Evolutionary conservation across 2,797 vertebrate species (phyloP), one percentile per base, ranked within the genome.

Genomic region (Momotus momota): DNA sequence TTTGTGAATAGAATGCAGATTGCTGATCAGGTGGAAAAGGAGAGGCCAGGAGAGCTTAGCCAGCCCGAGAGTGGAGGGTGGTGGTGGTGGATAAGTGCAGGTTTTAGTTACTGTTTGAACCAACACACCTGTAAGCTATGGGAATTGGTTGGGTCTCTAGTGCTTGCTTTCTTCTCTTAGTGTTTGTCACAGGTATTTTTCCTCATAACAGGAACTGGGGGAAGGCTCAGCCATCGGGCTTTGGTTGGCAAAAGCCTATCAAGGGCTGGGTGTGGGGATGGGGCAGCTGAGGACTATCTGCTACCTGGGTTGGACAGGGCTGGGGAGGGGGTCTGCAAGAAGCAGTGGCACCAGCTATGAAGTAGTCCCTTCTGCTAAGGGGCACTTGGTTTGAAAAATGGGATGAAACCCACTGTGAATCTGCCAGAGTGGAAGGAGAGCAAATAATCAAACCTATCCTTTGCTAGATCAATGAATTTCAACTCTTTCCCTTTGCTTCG

Each of bases 161-260:
- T 23, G 33, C 14, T 82, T 31, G 8, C 8, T 54, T 77, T 81
- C 20, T 54, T 10, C 25, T 45, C 41, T 15, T 6, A 31, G 10
- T 10, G 14, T 33, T 67, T 86, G 29, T 21, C 4, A 5, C 1
- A 10, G 27, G 25, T 49, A 23, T 25, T 64, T 38, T 62, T 43
- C 18, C 46, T 55, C 5, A 1, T 13, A 21, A 20, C 3, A 12
- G 27, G 21, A 77, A 17, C 0, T 7, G n/a, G 7, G 27, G 55
- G 61, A 29, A 61, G 31, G 35, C 60, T 72, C 31, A n/a, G n/a
- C 21, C 25, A 7, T 11, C 4, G 26, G 51, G 22, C 14, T 73
- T 67, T 69, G 55, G 7, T 23, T 41, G 29, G 41, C 38, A 40
- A 80, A 49, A 45, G n/a, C 20, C 31, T 46, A 1, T 18, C 20